Evolutionary conservation across 2,113 vertebrate genomes (phyloP).

Genomic region (Machaerirhynchus nigripectus): DNA sequence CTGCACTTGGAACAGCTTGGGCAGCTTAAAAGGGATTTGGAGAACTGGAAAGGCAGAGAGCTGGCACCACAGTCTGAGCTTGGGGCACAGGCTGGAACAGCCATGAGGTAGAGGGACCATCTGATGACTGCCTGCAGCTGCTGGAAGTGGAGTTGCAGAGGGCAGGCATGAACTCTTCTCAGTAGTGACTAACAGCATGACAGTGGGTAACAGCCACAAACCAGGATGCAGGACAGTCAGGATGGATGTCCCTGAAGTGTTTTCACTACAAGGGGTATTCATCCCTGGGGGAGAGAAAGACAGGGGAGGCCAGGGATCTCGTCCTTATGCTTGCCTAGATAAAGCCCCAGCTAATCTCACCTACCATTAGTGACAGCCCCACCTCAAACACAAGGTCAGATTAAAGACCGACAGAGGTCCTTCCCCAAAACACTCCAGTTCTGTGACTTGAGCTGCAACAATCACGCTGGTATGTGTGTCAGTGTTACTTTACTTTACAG

Average conservation of each 20-base stretch:
- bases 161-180: neutral
- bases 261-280: neutral
- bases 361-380: neutral
- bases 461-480: accelerated
- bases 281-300: neutral
- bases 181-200: neutral
- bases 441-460: neutral
- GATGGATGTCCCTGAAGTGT: neutral
- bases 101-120: neutral
- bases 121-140: neutral
- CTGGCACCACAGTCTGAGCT: neutral
- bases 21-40: neutral
- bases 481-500: neutral
- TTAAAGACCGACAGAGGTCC: neutral
- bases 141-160: neutral
- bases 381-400: neutral
- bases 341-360: neutral
- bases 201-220: neutral
- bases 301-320: neutral
- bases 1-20: neutral
- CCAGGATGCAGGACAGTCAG: neutral
- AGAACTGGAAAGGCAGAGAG: neutral
- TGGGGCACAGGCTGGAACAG: neutral
- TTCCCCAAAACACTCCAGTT: neutral
- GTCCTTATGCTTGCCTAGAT: neutral